Base-by-base conservation (phyloP, 2,797 vertebrate genomes). In the Botia kubotai region DNA sequence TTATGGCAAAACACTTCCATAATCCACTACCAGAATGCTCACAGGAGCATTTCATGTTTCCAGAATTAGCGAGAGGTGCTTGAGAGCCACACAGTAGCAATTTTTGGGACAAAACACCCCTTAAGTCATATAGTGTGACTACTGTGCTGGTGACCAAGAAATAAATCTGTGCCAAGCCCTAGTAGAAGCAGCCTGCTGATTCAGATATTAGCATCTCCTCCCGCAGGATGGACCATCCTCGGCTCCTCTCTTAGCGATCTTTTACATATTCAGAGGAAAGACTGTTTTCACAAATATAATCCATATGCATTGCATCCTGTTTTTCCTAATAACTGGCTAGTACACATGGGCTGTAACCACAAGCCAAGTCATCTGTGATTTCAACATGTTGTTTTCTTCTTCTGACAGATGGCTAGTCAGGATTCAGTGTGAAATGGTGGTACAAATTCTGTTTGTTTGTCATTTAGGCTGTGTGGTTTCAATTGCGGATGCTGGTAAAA, bases 391-490 rank as follows among this genome's bases (percentile, higher is more conserved):
- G 86, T 87, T 86, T 84, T 83, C 69, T 75, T 58, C 33, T 23
- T 77, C 71, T 63, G 81, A 83, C 86, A 87, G 86, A 87, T 86
- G 85, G 84, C 82, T 84, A 75, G 79, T 87, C 83, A 80, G 72
- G 82, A 84, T 86, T 87, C 84, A 82, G 81, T 73, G 84, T 82
- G 82, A 84, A 83, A 83, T 62, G 71, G 60, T 53, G 69, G 79
- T 72, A 74, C 75, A 77, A 84, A 86, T 84, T 72, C 66, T 82
- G 78, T 87, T 87, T 83, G 84, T 84, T 87, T 86, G 77, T 81
- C 80, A 48, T 82, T 78, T 69, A 60, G 55, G 67, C 77, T 48
- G 53, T 74, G 68, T 55, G 2, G 52, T 81, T 84, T 83, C 75
- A 72, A 68, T 82, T 66, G 82, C 82, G 79, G 79, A 80, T 21